These are phyloP conservation scores for Pseudomugil tenellus DNA, from an alignment of 2,797 vertebrate species.

Conservation along the genomic window DNA sequence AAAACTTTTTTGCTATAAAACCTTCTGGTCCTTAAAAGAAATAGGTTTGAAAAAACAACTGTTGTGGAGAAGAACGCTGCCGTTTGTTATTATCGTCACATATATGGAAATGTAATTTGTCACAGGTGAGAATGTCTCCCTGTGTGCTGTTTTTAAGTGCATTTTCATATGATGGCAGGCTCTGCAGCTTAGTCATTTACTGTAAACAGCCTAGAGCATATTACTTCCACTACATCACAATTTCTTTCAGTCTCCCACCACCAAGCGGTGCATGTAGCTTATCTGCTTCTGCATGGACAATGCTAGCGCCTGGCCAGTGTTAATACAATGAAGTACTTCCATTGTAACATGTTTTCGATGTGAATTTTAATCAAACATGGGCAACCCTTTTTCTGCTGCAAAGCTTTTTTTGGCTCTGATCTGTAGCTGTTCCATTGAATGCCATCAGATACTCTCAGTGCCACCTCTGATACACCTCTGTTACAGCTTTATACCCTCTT, in stretches of 20 bases:
- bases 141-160: background rate
- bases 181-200: slow-evolving; percentile 51
- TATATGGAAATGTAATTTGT: slow-evolving; percentile 16
- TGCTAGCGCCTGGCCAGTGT: slow-evolving; percentile 38
- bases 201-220: slow-evolving; percentile 54
- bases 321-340: slow-evolving; percentile 54
- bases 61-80: background rate
- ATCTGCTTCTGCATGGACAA: slow-evolving; percentile 38
- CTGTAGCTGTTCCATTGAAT: slow-evolving; percentile 59
- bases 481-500: slow-evolving; percentile 64
- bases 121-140: slow-evolving; percentile 11
- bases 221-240: slow-evolving; percentile 39
- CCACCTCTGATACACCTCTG: slow-evolving; percentile 60
- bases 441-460: slow-evolving; percentile 69
- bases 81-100: background rate
- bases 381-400: slow-evolving; percentile 45
- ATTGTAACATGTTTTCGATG: slow-evolving; percentile 61
- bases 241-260: slow-evolving; percentile 32
- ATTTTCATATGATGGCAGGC: slow-evolving; percentile 26
- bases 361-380: slow-evolving; percentile 69
- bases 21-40: background rate
- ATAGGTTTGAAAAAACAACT: background rate
- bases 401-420: slow-evolving; percentile 62
- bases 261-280: slow-evolving; percentile 37
- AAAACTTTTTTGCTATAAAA: background rate